These are phyloP conservation scores for Oscheius myriophilus DNA, from an alignment of 2,888 invertebrate species.

Conservation along the genomic window DNA sequence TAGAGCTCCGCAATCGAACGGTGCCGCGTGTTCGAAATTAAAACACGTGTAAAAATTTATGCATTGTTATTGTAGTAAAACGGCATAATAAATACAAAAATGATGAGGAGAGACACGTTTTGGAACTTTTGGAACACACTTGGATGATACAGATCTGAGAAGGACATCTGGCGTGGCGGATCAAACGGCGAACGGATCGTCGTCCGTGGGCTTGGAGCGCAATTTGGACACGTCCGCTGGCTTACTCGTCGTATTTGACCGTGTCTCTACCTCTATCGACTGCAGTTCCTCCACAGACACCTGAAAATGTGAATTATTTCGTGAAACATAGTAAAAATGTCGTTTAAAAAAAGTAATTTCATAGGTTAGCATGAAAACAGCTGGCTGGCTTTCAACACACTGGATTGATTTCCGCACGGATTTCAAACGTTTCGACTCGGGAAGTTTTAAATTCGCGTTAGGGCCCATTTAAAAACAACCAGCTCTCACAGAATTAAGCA, in stretches of 20 bases:
- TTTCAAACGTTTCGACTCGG: too few species aligned
- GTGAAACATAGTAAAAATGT: too few species aligned
- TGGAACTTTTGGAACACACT: too few species aligned
- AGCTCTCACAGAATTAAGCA: too few species aligned
- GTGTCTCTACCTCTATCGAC: conserved; percentile 55
- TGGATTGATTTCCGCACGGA: too few species aligned
- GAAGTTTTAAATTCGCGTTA: too few species aligned
- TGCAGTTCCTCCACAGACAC: conserved; percentile 64
- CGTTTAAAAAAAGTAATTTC: too few species aligned
- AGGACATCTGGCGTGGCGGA: neutral
- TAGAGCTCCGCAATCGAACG: neutral
- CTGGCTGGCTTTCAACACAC: too few species aligned
- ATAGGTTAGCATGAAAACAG: too few species aligned
- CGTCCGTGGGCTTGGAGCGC: conserved; percentile 23
- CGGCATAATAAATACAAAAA: neutral
- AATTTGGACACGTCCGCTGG: conserved; percentile 14
- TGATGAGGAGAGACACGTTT: neutral
- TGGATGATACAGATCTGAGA: conserved; percentile 1
- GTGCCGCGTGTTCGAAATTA: neutral
- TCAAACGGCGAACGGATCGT: conserved; percentile 19
- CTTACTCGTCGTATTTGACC: neutral
- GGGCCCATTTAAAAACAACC: too few species aligned
- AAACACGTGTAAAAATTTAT: neutral
- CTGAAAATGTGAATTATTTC: conserved; percentile 36
- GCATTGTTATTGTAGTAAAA: neutral